A percentile compares a stretch with the other conserved stretches of the same genome.
Conservation (phyloP, 64 coral and sea anemone species). For the Montipora cactus region DNA sequence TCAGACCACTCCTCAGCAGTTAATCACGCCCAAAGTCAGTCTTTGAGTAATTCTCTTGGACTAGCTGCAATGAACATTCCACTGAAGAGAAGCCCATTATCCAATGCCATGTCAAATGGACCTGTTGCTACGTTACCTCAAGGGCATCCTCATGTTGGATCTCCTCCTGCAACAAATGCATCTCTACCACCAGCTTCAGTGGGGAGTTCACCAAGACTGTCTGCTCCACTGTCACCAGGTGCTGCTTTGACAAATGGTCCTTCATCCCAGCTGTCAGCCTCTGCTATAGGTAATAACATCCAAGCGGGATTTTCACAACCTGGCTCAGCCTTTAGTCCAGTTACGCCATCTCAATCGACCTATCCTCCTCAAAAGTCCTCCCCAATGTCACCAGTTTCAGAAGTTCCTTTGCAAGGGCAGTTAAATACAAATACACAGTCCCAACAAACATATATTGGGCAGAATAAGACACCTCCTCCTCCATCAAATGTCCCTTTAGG, state of each 20-base stretch:
- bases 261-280: background rate
- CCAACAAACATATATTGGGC: background rate
- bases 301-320: background rate
- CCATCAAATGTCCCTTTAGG: background rate
- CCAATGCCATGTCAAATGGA: constrained; percentile 21
- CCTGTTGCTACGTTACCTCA: constrained; percentile 2
- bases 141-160: background rate
- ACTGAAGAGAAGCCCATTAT: constrained; percentile 4
- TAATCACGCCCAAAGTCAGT: background rate
- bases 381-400: background rate
- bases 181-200: background rate
- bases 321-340: constrained; percentile 62
- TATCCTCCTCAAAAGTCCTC: background rate
- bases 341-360: constrained; percentile 1
- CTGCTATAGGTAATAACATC: background rate
- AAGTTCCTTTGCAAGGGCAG: constrained; percentile 14
- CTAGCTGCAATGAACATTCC: background rate
- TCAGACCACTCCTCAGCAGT: background rate
- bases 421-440: background rate
- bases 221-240: constrained; percentile 1
- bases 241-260: background rate
- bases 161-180: background rate
- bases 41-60: constrained; percentile 21
- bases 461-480: background rate
- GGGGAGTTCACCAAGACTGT: background rate